These are phyloP conservation scores for Pelecanus crispus DNA, from an alignment of 2,113 vertebrate genomes.

Conservation along the genomic window DNA sequence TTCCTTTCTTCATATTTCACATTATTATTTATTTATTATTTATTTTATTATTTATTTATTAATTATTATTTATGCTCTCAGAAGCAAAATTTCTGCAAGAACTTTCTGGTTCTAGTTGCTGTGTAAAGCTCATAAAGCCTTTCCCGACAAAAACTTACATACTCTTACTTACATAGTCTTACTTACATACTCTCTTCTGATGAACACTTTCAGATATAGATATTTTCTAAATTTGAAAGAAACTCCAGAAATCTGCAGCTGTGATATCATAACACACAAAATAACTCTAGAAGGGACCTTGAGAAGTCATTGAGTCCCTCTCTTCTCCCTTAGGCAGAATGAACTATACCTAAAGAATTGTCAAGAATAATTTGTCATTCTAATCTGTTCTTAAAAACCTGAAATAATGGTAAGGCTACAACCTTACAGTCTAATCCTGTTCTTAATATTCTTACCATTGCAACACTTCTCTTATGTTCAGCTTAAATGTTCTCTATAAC, in stretches of 20 bases:
- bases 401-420: neutral
- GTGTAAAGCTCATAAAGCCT: neutral
- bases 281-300: neutral
- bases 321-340: neutral
- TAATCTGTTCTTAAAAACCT: neutral
- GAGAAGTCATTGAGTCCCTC: neutral
- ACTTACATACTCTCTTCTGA: neutral
- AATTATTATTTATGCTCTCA: neutral
- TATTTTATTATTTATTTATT: too few relatives aligned
- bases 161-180: too few relatives aligned
- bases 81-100: neutral
- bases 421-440: neutral
- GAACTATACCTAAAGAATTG: constrained; percentile 9
- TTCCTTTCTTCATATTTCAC: neutral
- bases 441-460: neutral
- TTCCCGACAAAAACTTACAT: neutral
- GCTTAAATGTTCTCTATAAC: neutral
- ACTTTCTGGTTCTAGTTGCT: neutral
- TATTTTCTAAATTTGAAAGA: neutral
- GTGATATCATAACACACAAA: neutral
- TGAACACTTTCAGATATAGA: neutral
- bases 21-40: neutral
- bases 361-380: constrained; percentile 32
- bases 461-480: neutral
- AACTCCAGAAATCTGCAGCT: neutral